phyloP scores from a whole-genome alignment of 2,797 vertebrate species.

The Darevskia mixta region DNA sequence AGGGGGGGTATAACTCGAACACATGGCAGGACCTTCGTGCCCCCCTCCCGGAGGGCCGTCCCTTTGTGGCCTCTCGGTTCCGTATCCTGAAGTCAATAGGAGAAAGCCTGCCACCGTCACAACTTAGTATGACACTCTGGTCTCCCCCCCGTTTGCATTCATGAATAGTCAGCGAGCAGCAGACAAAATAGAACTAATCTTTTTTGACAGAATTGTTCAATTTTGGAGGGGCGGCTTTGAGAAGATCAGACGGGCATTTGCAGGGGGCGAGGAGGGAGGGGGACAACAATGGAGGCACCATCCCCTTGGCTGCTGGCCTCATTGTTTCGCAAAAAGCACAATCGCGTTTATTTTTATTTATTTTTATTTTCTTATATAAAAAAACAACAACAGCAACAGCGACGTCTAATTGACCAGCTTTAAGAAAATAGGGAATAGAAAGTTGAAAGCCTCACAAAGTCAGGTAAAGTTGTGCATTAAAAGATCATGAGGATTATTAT shows the following conservation, averaged over 20 bases:
- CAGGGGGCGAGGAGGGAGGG: conserved; percentile 75
- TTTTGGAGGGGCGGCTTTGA: conserved; percentile 85
- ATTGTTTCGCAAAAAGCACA: conserved; percentile 71
- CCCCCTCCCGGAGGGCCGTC: conserved; percentile 88
- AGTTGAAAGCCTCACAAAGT: neutral
- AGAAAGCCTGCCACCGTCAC: conserved; percentile 83
- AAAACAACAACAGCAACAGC: too few species aligned
- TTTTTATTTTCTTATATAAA: neutral
- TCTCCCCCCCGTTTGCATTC: conserved; percentile 84
- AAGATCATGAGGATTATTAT: neutral
- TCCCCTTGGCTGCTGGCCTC: conserved; percentile 23
- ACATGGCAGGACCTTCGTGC: conserved; percentile 82
- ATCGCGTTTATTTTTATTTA: conserved; percentile 11
- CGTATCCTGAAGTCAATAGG: conserved; percentile 86
- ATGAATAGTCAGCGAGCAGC: conserved; percentile 89
- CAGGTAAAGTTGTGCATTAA: neutral
- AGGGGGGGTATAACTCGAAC: conserved; percentile 85
- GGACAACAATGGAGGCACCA: conserved; percentile 76
- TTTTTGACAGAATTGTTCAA: conserved; percentile 90
- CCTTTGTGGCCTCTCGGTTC: conserved; percentile 89
- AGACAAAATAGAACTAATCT: conserved; percentile 91
- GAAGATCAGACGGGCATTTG: conserved; percentile 79
- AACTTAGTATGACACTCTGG: conserved; percentile 86
- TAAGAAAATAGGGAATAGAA: conserved; percentile 56
- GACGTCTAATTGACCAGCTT: conserved; percentile 33